Percentiles rank a stretch among this genome's conserved stretches.
Evolutionary conservation across 2,113 vertebrate genomes (phyloP).

Genomic region (Hystrix brachyura): DNA sequence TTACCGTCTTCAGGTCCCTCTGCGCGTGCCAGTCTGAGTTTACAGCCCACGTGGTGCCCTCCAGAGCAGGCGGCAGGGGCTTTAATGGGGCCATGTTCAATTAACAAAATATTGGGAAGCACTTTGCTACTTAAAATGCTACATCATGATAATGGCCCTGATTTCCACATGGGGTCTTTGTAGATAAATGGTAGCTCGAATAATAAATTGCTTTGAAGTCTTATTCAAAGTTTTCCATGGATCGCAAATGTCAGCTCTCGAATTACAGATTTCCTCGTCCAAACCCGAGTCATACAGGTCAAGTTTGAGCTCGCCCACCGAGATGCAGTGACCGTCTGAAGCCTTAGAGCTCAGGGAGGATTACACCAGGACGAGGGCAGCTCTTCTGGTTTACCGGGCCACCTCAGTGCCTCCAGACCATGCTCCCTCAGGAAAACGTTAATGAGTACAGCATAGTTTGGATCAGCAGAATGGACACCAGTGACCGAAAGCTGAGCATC

Average conservation of each 20-base stretch:
- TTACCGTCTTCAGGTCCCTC: not conserved
- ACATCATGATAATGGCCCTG: not conserved
- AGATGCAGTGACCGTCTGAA: not conserved
- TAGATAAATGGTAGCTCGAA: not conserved
- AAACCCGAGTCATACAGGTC: not conserved
- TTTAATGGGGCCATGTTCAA: not conserved
- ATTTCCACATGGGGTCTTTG: slow-evolving; percentile 13
- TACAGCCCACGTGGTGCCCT: not conserved
- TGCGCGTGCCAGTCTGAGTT: rapidly evolving
- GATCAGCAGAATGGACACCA: not conserved
- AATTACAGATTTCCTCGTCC: not conserved
- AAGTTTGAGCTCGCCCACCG: not conserved
- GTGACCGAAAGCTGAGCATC: not conserved
- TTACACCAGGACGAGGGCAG: rapidly evolving
- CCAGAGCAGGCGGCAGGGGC: not conserved
- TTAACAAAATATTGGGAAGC: not conserved
- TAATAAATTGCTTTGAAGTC: slow-evolving; percentile 45
- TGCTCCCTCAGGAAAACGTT: not conserved
- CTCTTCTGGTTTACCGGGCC: not conserved
- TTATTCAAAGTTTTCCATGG: slow-evolving; percentile 36
- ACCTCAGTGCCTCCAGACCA: not conserved
- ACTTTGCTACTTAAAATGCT: not conserved
- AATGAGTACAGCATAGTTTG: rapidly evolving
- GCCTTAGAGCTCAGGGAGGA: not conserved
- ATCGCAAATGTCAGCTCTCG: slow-evolving; percentile 49